A percentile compares a stretch with the other conserved stretches of the same genome.
Conservation (phyloP, 2,888 invertebrate species). For the Esperia sulphurella region DNA sequence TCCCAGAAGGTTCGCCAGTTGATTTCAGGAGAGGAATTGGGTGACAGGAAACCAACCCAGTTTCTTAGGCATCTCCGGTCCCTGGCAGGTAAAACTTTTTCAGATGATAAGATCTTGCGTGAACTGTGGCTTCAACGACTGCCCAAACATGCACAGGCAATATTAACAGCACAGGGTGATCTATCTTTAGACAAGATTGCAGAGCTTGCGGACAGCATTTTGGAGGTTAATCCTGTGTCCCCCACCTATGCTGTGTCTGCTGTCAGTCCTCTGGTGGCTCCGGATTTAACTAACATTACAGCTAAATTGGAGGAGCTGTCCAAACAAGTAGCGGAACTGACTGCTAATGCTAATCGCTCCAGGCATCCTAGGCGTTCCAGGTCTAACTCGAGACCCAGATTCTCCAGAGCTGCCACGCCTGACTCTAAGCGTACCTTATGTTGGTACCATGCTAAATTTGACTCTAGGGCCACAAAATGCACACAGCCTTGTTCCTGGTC, state of each 20-base stretch:
- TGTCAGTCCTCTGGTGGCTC: neutral
- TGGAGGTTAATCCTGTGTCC: neutral
- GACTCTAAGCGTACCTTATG: neutral
- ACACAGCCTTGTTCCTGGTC: conserved; percentile 5
- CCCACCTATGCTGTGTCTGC: neutral
- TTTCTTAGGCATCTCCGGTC: conserved; percentile 10
- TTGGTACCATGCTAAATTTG: conserved; percentile 9
- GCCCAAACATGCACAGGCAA: conserved; percentile 2
- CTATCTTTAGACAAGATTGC: conserved; percentile 3
- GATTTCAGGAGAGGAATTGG: conserved; percentile 8
- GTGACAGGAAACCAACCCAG: conserved; percentile 7
- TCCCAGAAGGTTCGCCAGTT: conserved; percentile 4
- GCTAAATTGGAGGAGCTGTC: neutral
- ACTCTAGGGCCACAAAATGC: conserved; percentile 5
- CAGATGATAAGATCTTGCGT: conserved; percentile 2
- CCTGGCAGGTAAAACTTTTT: conserved; percentile 3
- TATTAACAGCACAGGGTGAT: neutral
- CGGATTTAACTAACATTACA: neutral
- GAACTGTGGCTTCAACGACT: conserved; percentile 6
- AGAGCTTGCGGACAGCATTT: conserved; percentile 6
- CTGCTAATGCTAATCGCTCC: neutral
- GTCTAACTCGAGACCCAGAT: neutral
- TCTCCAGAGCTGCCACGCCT: neutral
- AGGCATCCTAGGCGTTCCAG: neutral
- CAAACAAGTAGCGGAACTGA: neutral